Evolutionary conservation across 2,797 vertebrate species (phyloP), one percentile per base, ranked within the genome.

Genomic region (Protosalanx chinensis): DNA sequence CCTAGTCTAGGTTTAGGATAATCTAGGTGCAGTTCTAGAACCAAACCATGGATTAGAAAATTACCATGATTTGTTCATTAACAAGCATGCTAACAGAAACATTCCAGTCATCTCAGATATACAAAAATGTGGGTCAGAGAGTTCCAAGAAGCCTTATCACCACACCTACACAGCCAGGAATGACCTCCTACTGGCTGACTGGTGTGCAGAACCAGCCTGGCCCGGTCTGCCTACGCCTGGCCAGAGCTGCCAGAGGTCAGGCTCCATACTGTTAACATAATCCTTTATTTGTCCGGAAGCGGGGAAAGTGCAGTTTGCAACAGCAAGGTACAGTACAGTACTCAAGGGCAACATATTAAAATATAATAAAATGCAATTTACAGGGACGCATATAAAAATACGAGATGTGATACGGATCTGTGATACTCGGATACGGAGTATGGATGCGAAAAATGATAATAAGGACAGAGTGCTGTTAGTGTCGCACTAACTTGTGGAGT

Each of bases 231-330:
- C 62, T n/a, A 68, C 12, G 37, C 60, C 58, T 49, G 66, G 35
- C n/a, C 30, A 6, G n/a, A 12, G 0, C 46, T 33, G 69, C 33
- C 60, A 62, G 57, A 67, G 53, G 46, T 67, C 63, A 75, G 68
- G 6, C 78, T 30, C 72, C 53, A 82, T 71, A 79, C 64, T 20
- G 79, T 60, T 68, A 53, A 67, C 23, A 27, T 27, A 27, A 27
- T 27, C 23, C 1, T 27, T 27, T 27, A 27, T 27, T 27, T 27
- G 23, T 27, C 23, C 23, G 23, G 23, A 1, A 27, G 23, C 23
- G 23, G 23, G 23, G 23, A 27, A 27, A 27, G 23, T 27, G 23
- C 23, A 27, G 23, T 27, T 27, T 27, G 23, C 23, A 27, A 27
- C 23, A 27, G 23, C 23, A 27, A 27, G 23, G 23, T 27, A 27